Base-by-base conservation (phyloP, 2,888 invertebrate species). In the Stenodema calcarata region DNA sequence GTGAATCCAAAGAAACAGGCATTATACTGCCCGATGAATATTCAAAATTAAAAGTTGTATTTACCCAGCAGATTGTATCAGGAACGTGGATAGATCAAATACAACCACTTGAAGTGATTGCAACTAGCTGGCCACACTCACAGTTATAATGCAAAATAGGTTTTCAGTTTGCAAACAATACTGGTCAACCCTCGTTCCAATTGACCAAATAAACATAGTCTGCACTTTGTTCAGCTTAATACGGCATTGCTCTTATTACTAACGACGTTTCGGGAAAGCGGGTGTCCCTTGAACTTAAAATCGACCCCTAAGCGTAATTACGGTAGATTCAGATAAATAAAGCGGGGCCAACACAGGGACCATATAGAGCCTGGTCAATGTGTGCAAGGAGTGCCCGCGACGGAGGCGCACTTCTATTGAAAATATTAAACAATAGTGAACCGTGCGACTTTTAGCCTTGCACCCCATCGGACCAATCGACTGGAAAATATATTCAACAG, bases 391-490 rank as follows among this genome's bases (percentile, higher is more conserved):
- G 78, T 78, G 78, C 44, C 44, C 78, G 27, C 42, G n/a, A 42
- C 41, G 41, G 42, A 27, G 30, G 44, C 50, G 50, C 44, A 44
- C 42, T 47, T 78, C 78, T 44, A 78, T 78, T 78, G 78, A 44
- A 50, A 80, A 44, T 80, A 80, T 80, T 50, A 28, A 80, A 80
- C 80, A 80, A 80, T 80, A 54, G 80, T 47, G 80, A 54, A 80
- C 80, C 80, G 80, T 80, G 80, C 80, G 80, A 54, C 54, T 80
- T 47, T 47, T 80, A 80, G 80, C 80, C 80, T 80, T 80, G 80
- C 80, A 80, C 50, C 50, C 80, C 44, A 78, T 44, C 78, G 27
- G 44, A 28, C 80, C 80, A 50, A 80, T 54, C 50, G 80, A 80
- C 80, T 50, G 80, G 80, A 80, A 80, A 80, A 80, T 80, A 30